Base-by-base conservation (phyloP, 2,797 vertebrate species). In the Taeniopygia guttata region DNA sequence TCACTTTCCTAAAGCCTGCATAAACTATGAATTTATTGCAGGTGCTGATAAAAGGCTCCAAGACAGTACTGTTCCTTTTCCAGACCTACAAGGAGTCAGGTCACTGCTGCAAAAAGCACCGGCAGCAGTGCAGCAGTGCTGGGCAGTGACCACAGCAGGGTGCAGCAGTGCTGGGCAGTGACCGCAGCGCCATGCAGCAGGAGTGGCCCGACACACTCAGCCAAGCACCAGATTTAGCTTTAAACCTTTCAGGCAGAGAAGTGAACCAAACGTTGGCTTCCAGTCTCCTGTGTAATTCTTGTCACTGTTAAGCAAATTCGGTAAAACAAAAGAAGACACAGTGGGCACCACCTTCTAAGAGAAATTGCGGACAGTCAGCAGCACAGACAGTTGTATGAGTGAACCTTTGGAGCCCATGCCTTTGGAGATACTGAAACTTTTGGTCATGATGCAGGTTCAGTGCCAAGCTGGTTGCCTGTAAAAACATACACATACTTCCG, bases 161-260 rank as follows among this genome's bases (percentile, higher is more conserved):
- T 45, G 43, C 43, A 45, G 43, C 19, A 20, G 19, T 19, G 43
- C 43, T 20, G 43, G 19, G 43, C 40, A 19, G 13, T 1, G 10
- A 22, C 11, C 20, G 27, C 52, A 46, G 46, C n/a, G 25, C 29
- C 7, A 34, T 1, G 15, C 25, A 3, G 23, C 66, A 20, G 43
- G 18, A 49, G 11, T 1, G 0, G 43, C 62, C 69, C 0, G 0
- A 36, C 56, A 27, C 1, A 0, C 46, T 29, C 49, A 60, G 63
- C 20, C 46, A 23, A 8, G 23, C 36, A 42, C 34, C 54, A 60
- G 11, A 10, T 22, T 32, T 26, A 14, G 27, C 13, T n/a, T 76
- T 45, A 45, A 87, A 54, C 17, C 21, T 66, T 66, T 46, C 72
- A 74, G 42, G 42, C 22, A 64, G n/a, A 66, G 26, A 69, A 79